These are phyloP conservation scores for Ceratotherium simum DNA, from an alignment of 2,113 vertebrate species.

Conservation along the genomic window DNA sequence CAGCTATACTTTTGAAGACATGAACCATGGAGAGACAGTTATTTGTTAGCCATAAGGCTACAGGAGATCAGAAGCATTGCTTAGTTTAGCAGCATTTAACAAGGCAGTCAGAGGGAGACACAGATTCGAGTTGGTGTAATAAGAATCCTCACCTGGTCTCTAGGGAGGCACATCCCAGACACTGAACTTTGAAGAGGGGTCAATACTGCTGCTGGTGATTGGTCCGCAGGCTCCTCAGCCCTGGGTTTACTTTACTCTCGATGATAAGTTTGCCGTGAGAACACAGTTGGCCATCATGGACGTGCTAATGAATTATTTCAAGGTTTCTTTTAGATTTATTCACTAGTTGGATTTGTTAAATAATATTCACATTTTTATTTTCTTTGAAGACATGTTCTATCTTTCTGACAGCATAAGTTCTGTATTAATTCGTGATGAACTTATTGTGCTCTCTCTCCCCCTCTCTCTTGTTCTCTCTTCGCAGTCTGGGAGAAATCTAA, in stretches of 20 bases:
- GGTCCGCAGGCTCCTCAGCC: too few species aligned
- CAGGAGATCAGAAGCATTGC: neutral
- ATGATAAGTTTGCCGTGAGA: neutral
- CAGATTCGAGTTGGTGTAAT: neutral
- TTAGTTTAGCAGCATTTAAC: neutral
- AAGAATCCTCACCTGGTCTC: neutral
- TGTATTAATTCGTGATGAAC: neutral
- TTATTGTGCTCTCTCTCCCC: neutral
- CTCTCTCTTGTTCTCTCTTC: neutral
- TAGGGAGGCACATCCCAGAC: neutral
- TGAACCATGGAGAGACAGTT: neutral
- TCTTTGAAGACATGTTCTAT: neutral
- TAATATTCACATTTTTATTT: neutral
- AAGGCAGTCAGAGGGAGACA: neutral
- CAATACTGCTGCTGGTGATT: neutral
- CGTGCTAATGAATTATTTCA: neutral
- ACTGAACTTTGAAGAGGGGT: neutral
- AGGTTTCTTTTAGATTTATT: neutral
- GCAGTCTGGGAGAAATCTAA: neutral
- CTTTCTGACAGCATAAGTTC: neutral
- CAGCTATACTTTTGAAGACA: neutral
- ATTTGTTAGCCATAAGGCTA: neutral
- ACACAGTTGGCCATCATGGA: neutral
- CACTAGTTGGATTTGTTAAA: neutral
- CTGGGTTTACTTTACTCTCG: neutral